Conservation (phyloP, 2,113 vertebrate genomes). For the Hemichromis elongatus region DNA sequence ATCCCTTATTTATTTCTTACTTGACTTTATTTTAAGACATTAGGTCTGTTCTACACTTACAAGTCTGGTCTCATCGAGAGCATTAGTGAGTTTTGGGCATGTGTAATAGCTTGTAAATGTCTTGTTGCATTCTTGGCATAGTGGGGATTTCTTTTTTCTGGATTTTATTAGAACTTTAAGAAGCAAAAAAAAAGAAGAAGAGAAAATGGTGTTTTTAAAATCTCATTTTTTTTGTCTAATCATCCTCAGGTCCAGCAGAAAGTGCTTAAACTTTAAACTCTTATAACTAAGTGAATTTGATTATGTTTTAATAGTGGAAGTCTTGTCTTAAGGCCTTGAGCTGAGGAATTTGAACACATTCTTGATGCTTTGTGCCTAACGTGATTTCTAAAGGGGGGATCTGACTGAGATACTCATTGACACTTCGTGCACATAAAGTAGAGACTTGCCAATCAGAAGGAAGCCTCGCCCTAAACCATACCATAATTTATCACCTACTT, state of each 20-base stretch:
- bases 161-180: not conserved
- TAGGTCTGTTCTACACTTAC: not conserved
- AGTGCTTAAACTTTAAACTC: not conserved
- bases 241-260: not conserved
- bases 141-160: not conserved
- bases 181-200: not conserved
- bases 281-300: not conserved
- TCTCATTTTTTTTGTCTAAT: not conserved
- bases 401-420: not conserved
- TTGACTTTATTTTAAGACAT: constrained; percentile 8
- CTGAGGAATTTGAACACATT: not conserved
- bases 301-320: not conserved
- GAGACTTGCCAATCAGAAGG: not conserved
- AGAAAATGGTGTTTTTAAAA: not conserved
- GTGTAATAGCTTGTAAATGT: not conserved
- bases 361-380: not conserved
- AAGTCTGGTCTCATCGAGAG: not conserved
- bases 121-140: not conserved
- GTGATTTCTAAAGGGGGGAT: not conserved
- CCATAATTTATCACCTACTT: not conserved
- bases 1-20: constrained; percentile 18
- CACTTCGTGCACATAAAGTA: not conserved
- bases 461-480: not conserved
- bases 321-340: not conserved
- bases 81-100: not conserved